Conservation (phyloP, 2,888 invertebrate species). For the Hyalella azteca region DNA sequence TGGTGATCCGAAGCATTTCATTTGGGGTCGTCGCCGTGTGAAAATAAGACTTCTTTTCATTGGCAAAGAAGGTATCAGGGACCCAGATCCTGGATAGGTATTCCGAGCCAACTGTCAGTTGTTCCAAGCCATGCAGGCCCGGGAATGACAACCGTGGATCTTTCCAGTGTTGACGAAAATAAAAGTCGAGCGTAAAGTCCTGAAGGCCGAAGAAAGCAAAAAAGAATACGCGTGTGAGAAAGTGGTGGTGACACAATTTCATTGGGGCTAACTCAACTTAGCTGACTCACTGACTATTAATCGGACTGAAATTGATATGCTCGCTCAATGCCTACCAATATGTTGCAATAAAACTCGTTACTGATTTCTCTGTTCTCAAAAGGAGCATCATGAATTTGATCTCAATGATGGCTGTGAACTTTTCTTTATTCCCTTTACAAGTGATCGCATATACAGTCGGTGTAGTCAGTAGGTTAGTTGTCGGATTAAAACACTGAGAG, state of each 20-base stretch:
- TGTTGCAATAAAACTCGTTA: background rate
- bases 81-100: slow-evolving; percentile 99
- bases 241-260: slow-evolving; percentile 3
- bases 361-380: slow-evolving; percentile 13
- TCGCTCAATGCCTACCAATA: background rate
- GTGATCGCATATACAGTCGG: too few relatives aligned
- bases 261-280: slow-evolving; percentile 13
- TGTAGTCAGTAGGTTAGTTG: slow-evolving; percentile 31
- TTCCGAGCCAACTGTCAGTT: slow-evolving; percentile 90
- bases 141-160: slow-evolving; percentile 93
- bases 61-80: slow-evolving; percentile 99
- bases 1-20: slow-evolving; percentile 96
- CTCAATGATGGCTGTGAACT: too few relatives aligned
- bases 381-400: too few relatives aligned
- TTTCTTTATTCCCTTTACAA: too few relatives aligned
- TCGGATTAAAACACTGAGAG: slow-evolving; percentile 5
- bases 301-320: background rate
- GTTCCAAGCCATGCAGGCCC: slow-evolving; percentile 86
- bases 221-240: slow-evolving; percentile 16
- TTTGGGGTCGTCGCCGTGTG: slow-evolving; percentile 99
- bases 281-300: slow-evolving; percentile 19
- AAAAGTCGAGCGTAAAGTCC: slow-evolving; percentile 98
- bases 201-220: slow-evolving; percentile 62
- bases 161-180: slow-evolving; percentile 99
- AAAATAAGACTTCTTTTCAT: slow-evolving; percentile 99